Percentiles rank a stretch among this genome's conserved stretches.
Evolutionary conservation across 2,797 vertebrate species (phyloP).

Genomic region (Petrocephalus schoutedeni): DNA sequence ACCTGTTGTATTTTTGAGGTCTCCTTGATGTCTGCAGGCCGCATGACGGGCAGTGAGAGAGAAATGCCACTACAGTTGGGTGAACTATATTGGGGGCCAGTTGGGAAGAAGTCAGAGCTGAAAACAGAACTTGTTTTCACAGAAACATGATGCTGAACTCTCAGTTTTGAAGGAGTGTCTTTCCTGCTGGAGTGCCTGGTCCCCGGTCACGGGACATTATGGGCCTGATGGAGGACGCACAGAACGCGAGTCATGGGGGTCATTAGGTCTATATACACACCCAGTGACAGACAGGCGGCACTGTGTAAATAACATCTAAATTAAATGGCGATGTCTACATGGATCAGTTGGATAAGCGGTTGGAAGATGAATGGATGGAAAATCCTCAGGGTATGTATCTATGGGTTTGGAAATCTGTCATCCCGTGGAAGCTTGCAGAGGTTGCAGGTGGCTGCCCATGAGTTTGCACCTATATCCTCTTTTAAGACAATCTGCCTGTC

Average conservation of each 20-base stretch:
- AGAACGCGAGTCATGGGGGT: background rate
- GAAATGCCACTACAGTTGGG: constrained; percentile 9
- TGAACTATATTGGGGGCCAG: constrained; percentile 16
- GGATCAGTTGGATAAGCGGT: background rate
- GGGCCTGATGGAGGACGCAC: background rate
- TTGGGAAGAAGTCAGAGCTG: background rate
- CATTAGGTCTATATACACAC: background rate
- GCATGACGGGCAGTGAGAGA: background rate
- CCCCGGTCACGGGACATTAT: background rate
- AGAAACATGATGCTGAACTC: constrained; percentile 21
- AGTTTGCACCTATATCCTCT: background rate
- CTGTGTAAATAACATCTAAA: background rate
- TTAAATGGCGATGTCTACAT: background rate
- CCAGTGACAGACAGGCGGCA: background rate
- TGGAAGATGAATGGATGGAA: background rate
- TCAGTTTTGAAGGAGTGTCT: constrained; percentile 17
- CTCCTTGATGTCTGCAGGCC: background rate
- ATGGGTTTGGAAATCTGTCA: constrained; percentile 2
- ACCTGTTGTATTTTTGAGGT: background rate
- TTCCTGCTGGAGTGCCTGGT: background rate
- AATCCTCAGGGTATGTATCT: background rate
- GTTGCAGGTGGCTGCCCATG: background rate
- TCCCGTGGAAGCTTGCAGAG: background rate
- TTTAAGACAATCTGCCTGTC: background rate
- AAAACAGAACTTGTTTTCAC: constrained; percentile 24